Conservation (phyloP, 2,113 vertebrate species). For the Climacteris rufus region DNA sequence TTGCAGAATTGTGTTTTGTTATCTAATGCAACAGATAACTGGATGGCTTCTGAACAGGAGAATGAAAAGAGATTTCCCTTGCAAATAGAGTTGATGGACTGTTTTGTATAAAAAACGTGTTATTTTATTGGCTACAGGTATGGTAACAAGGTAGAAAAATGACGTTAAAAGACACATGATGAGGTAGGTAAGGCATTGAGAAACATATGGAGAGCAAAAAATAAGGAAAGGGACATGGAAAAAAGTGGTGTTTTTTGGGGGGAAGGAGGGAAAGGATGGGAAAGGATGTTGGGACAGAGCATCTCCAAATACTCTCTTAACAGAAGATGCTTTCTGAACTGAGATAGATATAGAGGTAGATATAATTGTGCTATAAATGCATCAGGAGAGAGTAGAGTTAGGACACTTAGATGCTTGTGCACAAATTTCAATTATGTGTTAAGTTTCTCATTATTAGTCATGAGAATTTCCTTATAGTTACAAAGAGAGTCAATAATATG, state of each 20-base stretch:
- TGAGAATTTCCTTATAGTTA: neutral
- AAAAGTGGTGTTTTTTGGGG: fast-evolving
- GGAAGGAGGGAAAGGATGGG: fast-evolving
- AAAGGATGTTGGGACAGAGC: neutral
- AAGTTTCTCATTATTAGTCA: neutral
- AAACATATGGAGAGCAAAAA: neutral
- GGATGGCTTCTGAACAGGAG: neutral
- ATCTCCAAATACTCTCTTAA: neutral
- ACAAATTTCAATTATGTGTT: neutral
- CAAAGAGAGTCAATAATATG: neutral
- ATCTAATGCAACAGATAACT: slow-evolving; percentile 11
- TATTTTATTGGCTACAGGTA: neutral
- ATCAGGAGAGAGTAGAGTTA: neutral
- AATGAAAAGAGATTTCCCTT: neutral
- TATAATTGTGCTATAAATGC: neutral
- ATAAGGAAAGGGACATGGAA: neutral
- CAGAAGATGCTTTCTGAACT: neutral
- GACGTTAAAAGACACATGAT: neutral
- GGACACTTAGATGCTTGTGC: neutral
- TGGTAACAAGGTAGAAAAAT: neutral
- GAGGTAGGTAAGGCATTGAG: neutral
- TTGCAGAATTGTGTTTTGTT: slow-evolving; percentile 32
- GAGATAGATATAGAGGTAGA: neutral
- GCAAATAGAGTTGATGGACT: neutral
- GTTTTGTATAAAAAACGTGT: neutral